phyloP scores from a whole-genome alignment of 2,797 vertebrate species.

The Characodon lateralis region DNA sequence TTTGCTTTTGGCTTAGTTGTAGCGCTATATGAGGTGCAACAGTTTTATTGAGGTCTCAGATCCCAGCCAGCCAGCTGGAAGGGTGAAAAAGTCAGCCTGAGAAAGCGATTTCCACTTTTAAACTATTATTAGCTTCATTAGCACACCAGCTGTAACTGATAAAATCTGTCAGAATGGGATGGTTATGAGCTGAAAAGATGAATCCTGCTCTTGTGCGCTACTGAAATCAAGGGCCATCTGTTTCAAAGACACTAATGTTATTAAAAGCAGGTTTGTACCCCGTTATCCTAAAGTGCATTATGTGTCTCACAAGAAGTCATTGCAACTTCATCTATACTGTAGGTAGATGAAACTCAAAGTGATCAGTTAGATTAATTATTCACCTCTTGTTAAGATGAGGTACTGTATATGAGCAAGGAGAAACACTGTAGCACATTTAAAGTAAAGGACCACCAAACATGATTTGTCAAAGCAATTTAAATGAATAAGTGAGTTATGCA shows the following conservation, averaged over 20 bases:
- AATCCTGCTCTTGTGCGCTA: not conserved
- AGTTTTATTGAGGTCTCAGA: not conserved
- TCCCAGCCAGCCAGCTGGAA: constrained; percentile 3
- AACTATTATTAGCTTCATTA: constrained; percentile 24
- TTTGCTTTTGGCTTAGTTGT: not conserved
- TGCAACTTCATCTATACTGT: not conserved
- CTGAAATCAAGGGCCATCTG: constrained; percentile 17
- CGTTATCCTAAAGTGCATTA: constrained; percentile 4
- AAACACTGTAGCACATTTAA: constrained; percentile 25
- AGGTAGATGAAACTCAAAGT: not conserved
- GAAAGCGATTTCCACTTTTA: constrained; percentile 13
- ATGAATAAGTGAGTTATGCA: constrained; percentile 49
- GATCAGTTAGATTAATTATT: constrained; percentile 3
- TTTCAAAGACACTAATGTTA: constrained; percentile 21
- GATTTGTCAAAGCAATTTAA: constrained; percentile 55
- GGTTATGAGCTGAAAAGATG: constrained; percentile 7
- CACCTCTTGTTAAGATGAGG: not conserved
- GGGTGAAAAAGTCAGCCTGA: constrained; percentile 9
- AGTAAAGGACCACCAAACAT: constrained; percentile 30
- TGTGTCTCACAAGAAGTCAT: constrained; percentile 8
- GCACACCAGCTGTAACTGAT: constrained; percentile 2
- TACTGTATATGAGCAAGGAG: not conserved
- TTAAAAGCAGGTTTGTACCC: constrained; percentile 10
- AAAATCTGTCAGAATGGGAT: constrained; percentile 15
- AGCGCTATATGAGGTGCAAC: not conserved